Evolutionary conservation across 2,113 vertebrate species (phyloP).

Genomic region (Patagioenas fasciata): DNA sequence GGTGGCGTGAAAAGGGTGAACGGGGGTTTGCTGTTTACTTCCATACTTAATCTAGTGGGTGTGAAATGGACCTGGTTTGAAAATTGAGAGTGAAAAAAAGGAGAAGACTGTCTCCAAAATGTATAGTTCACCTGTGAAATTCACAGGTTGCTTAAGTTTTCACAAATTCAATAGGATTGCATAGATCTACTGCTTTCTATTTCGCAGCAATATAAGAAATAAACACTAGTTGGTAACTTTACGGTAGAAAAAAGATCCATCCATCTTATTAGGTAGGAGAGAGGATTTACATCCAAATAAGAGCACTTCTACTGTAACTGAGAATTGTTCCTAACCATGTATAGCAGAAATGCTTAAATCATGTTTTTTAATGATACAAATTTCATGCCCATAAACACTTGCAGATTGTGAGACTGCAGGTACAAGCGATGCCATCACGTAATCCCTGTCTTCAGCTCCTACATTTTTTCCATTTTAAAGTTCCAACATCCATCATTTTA

Average conservation of each 20-base stretch:
- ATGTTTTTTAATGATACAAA: background rate
- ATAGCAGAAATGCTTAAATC: background rate
- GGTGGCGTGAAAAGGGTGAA: background rate
- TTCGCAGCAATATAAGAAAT: background rate
- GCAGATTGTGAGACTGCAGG: background rate
- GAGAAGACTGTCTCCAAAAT: background rate
- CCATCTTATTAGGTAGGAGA: background rate
- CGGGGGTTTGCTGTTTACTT: background rate
- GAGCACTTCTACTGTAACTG: background rate
- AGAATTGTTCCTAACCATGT: background rate
- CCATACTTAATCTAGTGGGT: background rate
- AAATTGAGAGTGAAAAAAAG: background rate
- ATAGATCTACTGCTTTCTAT: background rate
- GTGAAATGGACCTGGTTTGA: background rate
- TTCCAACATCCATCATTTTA: background rate
- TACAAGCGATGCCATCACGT: background rate
- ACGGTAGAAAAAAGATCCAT: background rate
- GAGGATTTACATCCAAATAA: background rate
- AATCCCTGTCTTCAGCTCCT: background rate
- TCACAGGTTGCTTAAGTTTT: background rate
- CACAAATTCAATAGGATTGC: background rate
- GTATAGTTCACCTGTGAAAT: background rate
- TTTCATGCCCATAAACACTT: background rate
- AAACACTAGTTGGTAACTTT: background rate
- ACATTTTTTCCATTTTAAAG: constrained; percentile 33